Base-by-base conservation (phyloP, 2,888 invertebrate genomes). In the Helleia helle region DNA sequence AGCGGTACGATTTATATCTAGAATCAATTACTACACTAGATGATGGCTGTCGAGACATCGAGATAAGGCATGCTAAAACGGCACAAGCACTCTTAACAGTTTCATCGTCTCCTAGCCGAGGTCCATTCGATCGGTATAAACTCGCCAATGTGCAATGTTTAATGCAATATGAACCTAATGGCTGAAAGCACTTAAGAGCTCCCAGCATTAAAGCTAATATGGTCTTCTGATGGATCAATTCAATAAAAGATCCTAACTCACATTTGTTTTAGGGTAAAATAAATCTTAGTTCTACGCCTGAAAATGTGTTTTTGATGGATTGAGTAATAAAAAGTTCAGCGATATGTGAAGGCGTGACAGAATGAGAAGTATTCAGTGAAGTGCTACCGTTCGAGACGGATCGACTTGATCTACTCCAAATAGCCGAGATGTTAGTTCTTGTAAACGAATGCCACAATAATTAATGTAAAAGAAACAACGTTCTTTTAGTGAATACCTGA, bases 1-100 rank as follows among this genome's bases (percentile, higher is more conserved):
- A 50, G 55, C 55, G 55, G 49, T 50, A 51, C n/a, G n/a, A n/a
- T n/a, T 51, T 50, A 44, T 65, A 65, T 65, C 59, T 47, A 48
- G 50, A 61, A 63, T 64, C 63, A 62, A 65, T 66, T 65, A 60
- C 67, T 66, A 60, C 65, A 51, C 40, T 47, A 51, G 63, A 65
- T 61, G 64, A 60, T 60, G 61, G 66, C 59, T 59, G 52, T 40
- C 44, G 43, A 52, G 36, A 42, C 47, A 48, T 47, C n/a, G 52
- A 67, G 79, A 80, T 80, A 79, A 75, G 62, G 58, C 73, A 73
- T 46, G 59, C 55, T 61, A 59, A 66, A 71, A 67, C 62, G 60
- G 69, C 56, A 55, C 68, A 67, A 68, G 66, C 67, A 59, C 64
- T 61, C 53, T 54, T 52, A 58, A 63, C 65, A 56, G 66, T 56